Evolutionary conservation across 2,797 vertebrate species (phyloP).

Genomic region (Paratrypauchen microcephalus): DNA sequence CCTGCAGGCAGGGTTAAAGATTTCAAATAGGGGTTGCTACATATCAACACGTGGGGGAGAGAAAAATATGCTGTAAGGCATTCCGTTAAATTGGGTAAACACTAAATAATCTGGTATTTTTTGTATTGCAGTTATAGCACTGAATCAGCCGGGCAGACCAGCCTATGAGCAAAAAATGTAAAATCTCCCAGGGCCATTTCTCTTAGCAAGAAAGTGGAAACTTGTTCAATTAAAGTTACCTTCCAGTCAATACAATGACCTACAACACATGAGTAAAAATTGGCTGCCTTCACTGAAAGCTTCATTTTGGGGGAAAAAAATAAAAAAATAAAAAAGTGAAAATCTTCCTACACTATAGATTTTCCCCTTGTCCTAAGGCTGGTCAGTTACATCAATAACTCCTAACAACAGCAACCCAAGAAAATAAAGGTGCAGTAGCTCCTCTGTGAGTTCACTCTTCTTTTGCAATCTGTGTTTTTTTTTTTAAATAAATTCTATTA

Average conservation of each 20-base stretch:
- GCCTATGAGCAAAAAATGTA: slow-evolving; percentile 17
- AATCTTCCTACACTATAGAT: slow-evolving; percentile 63
- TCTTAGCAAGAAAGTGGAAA: slow-evolving; percentile 57
- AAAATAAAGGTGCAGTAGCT: slow-evolving; percentile 59
- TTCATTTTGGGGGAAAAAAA: slow-evolving; percentile 67
- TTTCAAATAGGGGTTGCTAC: slow-evolving; percentile 38
- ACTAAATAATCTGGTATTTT: neutral
- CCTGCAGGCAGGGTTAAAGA: slow-evolving; percentile 48
- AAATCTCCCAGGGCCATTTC: slow-evolving; percentile 49
- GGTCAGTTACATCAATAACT: slow-evolving; percentile 73
- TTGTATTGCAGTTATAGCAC: no score
- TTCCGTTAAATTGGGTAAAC: slow-evolving; percentile 5
- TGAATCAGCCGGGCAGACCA: no score
- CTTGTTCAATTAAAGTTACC: slow-evolving; percentile 72
- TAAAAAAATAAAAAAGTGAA: slow-evolving; percentile 10
- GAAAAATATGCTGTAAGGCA: slow-evolving; percentile 17
- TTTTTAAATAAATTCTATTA: slow-evolving; percentile 34
- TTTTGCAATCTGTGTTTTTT: slow-evolving; percentile 58
- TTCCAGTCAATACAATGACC: slow-evolving; percentile 74
- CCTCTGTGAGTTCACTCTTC: slow-evolving; percentile 56
- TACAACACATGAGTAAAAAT: slow-evolving; percentile 67
- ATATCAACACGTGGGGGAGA: slow-evolving; percentile 25
- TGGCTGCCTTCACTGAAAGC: slow-evolving; percentile 62
- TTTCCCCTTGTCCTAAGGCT: slow-evolving; percentile 51
- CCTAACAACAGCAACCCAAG: slow-evolving; percentile 56